Evolutionary conservation across 2,888 invertebrate species (phyloP), one percentile per base, ranked within the genome.

Genomic region (Allacma fusca): DNA sequence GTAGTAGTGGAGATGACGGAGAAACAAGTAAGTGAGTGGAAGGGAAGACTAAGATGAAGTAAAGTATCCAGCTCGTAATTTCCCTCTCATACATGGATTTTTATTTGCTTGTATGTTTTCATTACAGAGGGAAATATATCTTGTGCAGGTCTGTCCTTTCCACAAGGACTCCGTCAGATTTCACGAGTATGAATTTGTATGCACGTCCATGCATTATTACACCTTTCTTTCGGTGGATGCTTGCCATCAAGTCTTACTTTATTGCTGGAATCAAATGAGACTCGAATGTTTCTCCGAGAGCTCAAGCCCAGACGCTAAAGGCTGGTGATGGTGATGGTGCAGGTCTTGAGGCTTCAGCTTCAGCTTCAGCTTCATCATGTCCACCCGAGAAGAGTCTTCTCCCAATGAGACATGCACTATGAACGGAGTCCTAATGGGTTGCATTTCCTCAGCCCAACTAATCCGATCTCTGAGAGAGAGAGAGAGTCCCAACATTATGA

Each of bases 241-340:
- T 57, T 72, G 69, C 43, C 24, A 69, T 43, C 59, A 57, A 57
- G 26, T 59, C 68, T 72, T 72, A 21, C 59, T 59, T 72, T 72
- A 72, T 72, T 72, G 59, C 72, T n/a, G 28, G 59, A 72, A 72
- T 72, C 72, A 59, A 72, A 59, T 59, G 72, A 59, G 29, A 72
- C 57, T 71, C 28, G 23, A n/a, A 24, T 16, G 21, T n/a, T n/a
- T n/a, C 62, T 62, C 13, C 9, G 7, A 62, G 23, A 62, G 62
- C 23, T 62, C 9, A 62, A 62, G 23, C n/a, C 62, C 62, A 62
- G 26, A 50, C 50, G 19, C 19, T 50, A 62, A n/a, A n/a, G 62
- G 23, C 19, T 62, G 9, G 62, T 62, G 24, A 24, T 62, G 23
- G 24, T 62, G 9, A 24, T 62, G 24, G 62, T 62, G 23, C 62